Evolutionary conservation across 2,888 invertebrate genomes (phyloP).

Genomic region (Lithophane socia): DNA sequence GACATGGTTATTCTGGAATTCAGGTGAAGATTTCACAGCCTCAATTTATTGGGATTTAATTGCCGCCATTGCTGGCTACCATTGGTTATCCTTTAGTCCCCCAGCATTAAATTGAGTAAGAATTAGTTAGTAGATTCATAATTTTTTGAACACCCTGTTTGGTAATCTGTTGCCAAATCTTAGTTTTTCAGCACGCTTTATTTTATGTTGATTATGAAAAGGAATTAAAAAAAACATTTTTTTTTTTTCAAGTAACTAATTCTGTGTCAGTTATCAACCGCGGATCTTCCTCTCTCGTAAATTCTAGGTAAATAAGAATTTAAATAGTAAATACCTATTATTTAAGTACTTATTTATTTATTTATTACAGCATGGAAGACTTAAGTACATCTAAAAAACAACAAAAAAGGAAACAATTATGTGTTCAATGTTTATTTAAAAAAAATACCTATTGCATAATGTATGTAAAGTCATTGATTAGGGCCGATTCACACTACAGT

Average conservation of each 20-base stretch:
- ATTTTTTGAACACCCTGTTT: background rate
- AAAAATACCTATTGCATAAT: constrained; percentile 5
- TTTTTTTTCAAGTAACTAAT: background rate
- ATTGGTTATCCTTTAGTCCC: background rate
- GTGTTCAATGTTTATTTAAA: background rate
- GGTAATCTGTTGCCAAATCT: background rate
- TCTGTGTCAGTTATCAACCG: background rate
- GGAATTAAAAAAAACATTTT: background rate
- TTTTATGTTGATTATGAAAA: background rate
- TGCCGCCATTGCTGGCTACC: background rate
- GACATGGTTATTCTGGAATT: background rate
- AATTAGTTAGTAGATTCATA: background rate
- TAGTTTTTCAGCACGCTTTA: background rate
- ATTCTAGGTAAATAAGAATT: background rate
- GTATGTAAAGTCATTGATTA: constrained; percentile 16
- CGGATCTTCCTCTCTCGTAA: background rate
- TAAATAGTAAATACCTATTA: constrained; percentile 5
- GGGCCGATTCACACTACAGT: constrained; percentile 29
- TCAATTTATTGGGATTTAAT: background rate
- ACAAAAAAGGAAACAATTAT: background rate
- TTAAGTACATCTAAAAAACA: too few species aligned
- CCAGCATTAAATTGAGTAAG: background rate
- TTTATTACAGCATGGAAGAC: too few species aligned
- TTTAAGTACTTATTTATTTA: too few species aligned
- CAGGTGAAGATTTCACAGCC: background rate